Percentiles rank a stretch among this genome's conserved stretches.
Evolutionary conservation across 2,113 vertebrate genomes (phyloP).

Genomic region (Pelvicachromis taeniatus): DNA sequence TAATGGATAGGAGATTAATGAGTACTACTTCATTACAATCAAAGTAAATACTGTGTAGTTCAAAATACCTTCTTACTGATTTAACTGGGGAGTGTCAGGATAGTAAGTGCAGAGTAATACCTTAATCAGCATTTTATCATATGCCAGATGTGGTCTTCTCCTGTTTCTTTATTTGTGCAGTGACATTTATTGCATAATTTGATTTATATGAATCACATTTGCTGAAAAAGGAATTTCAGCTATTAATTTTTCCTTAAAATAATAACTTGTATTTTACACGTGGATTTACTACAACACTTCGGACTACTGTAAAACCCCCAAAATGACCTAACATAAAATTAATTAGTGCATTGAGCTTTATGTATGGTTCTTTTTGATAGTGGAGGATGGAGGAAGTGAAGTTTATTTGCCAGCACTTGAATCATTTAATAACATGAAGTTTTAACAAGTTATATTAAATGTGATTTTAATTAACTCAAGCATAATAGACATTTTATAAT

Average conservation of each 20-base stretch:
- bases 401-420: background rate
- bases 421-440: background rate
- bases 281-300: background rate
- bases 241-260: background rate
- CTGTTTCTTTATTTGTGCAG: background rate
- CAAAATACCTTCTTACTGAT: background rate
- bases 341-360: background rate
- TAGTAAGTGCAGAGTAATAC: background rate
- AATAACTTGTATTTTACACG: background rate
- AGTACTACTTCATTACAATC: background rate
- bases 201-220: background rate
- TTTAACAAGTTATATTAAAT: background rate
- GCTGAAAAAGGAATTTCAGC: background rate
- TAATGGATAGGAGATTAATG: background rate
- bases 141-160: background rate
- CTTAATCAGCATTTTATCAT: background rate
- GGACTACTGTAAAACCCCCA: background rate
- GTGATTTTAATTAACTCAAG: background rate
- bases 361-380: background rate
- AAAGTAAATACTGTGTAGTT: background rate
- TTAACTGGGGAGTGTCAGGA: background rate
- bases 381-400: rapidly evolving
- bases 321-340: background rate
- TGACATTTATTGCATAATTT: background rate
- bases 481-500: background rate